phyloP scores from a whole-genome alignment of 35 echinoderm and acorn worm species.

The Nesometra sesokonis region DNA sequence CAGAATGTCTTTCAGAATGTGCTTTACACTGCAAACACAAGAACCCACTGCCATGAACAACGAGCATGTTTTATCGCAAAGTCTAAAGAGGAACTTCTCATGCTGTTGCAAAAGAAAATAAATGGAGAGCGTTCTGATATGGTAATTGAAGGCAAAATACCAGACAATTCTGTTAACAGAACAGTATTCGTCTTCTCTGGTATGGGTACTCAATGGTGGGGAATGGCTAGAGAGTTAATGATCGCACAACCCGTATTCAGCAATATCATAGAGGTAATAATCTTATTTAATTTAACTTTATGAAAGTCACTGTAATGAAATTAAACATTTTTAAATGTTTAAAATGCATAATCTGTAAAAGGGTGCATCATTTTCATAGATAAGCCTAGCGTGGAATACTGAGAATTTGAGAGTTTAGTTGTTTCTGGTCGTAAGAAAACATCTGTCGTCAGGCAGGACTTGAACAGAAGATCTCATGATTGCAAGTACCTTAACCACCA shows the following conservation, averaged over 20 bases:
- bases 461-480: too few relatives aligned
- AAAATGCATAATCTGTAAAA: too few relatives aligned
- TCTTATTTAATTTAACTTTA: too few relatives aligned
- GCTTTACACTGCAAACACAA: neutral
- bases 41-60: neutral
- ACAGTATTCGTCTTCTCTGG: constrained; percentile 55
- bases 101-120: neutral
- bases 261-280: constrained; percentile 26
- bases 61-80: neutral
- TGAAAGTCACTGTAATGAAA: too few relatives aligned
- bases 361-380: too few relatives aligned
- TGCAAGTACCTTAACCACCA: too few relatives aligned
- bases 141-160: constrained; percentile 19
- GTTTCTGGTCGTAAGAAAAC: too few relatives aligned
- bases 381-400: too few relatives aligned
- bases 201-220: constrained; percentile 80
- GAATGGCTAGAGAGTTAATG: constrained; percentile 44
- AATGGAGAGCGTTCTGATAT: neutral
- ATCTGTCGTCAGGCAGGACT: too few relatives aligned
- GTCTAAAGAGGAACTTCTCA: neutral
- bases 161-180: neutral
- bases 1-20: neutral
- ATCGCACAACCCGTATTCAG: constrained; percentile 17
- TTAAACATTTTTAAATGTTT: too few relatives aligned
- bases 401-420: too few relatives aligned